These are phyloP conservation scores for Drosophila kepulauana DNA, from an alignment of 1,140 invertebrate genomes.

Conservation along the genomic window DNA sequence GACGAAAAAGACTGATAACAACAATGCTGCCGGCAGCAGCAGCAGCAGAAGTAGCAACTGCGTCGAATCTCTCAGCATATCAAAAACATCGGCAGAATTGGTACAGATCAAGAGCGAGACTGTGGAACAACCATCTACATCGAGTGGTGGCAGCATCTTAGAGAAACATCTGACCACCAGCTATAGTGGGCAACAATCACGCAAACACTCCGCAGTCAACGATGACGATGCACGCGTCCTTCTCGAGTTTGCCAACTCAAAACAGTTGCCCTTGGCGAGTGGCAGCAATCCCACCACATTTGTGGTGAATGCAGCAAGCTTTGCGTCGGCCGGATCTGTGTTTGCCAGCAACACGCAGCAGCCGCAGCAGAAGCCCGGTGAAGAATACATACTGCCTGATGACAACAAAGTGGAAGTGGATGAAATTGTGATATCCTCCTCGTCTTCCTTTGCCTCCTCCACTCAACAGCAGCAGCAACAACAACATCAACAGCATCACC, in stretches of 20 bases:
- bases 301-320: conserved; percentile 69
- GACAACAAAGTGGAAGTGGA: conserved; percentile 69
- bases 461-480: conserved; percentile 32
- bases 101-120: conserved; percentile 70
- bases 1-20: conserved; percentile 71
- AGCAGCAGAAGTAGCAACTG: conserved; percentile 43
- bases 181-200: conserved; percentile 38
- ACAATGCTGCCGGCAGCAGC: conserved; percentile 41
- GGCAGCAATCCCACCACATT: conserved; percentile 60
- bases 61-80: conserved; percentile 57
- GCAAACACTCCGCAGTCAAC: conserved; percentile 64
- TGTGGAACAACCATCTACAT: conserved; percentile 38
- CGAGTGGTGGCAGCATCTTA: conserved; percentile 61
- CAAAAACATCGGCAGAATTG: conserved; percentile 50
- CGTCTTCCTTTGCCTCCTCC: conserved; percentile 71
- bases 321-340: conserved; percentile 73
- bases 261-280: conserved; percentile 50
- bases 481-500: conserved; percentile 27
- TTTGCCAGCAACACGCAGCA: conserved; percentile 59
- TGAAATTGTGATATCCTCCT: conserved; percentile 81
- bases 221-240: conserved; percentile 76
- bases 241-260: conserved; percentile 80
- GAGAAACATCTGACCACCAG: conserved; percentile 73
- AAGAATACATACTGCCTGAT: conserved; percentile 77
- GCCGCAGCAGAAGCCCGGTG: conserved; percentile 45